phyloP scores from a whole-genome alignment of 2,797 vertebrate species.

The Coluber constrictor region DNA sequence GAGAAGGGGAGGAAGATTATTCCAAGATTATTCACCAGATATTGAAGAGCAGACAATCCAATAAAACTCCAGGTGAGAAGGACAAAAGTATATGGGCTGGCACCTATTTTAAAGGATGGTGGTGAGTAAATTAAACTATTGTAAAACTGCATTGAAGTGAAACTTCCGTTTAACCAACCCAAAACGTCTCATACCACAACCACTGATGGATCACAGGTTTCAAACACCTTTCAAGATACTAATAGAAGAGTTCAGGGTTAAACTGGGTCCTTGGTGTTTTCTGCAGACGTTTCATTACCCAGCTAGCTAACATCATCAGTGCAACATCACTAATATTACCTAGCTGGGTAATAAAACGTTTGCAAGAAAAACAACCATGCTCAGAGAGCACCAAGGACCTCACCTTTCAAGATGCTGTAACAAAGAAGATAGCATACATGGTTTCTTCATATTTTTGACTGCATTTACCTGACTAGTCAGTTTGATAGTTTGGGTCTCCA shows the following conservation, averaged over 20 bases:
- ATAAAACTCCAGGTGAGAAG: background rate
- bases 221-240: background rate
- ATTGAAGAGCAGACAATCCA: background rate
- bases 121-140: background rate
- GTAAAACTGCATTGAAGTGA: background rate
- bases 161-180: background rate
- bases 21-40: background rate
- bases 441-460: background rate
- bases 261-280: background rate
- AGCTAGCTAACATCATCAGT: background rate
- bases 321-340: background rate
- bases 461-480: background rate
- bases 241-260: background rate
- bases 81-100: background rate
- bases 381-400: background rate
- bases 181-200: background rate
- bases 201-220: background rate
- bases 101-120: background rate
- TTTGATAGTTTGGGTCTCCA: background rate
- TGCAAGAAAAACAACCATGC: background rate
- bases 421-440: background rate
- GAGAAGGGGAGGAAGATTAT: background rate
- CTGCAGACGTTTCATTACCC: background rate
- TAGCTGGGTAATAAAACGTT: background rate
- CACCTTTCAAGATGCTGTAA: background rate